A percentile compares a stretch with the other conserved stretches of the same genome.
These are phyloP conservation scores for Epinephelus awoara DNA, from an alignment of 2,797 vertebrate species.

Conservation along the genomic window DNA sequence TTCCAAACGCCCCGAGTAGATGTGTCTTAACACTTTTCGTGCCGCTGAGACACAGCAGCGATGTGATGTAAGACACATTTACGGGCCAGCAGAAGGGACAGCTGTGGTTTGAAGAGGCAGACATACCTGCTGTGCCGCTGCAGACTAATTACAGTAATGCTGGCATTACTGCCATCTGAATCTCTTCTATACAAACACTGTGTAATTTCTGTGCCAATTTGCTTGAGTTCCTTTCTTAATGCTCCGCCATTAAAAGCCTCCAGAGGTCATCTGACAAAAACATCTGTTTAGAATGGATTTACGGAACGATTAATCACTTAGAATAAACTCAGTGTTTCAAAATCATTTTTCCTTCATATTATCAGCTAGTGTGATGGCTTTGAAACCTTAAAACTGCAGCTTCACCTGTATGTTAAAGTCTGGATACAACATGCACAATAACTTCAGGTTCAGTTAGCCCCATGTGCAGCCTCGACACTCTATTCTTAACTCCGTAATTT, in stretches of 20 bases:
- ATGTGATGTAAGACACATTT: constrained; percentile 37
- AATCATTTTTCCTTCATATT: not conserved
- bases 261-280: constrained; percentile 40
- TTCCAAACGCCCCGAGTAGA: constrained; percentile 1
- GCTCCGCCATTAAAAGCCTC: constrained; percentile 30
- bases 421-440: not conserved
- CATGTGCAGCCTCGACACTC: not conserved
- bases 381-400: not conserved
- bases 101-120: constrained; percentile 71
- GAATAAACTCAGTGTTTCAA: not conserved
- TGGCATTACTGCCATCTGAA: constrained; percentile 61
- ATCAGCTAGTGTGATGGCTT: not conserved
- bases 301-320: not conserved
- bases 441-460: not conserved
- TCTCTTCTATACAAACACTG: constrained; percentile 55
- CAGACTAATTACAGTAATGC: constrained; percentile 58
- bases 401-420: not conserved
- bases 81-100: constrained; percentile 33
- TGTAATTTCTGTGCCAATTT: constrained; percentile 59
- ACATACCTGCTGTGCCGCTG: constrained; percentile 73
- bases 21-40: constrained; percentile 16
- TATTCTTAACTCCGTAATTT: not conserved
- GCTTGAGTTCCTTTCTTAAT: constrained; percentile 42
- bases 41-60: constrained; percentile 26
- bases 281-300: constrained; percentile 11